These are phyloP conservation scores for Catagonus wagneri DNA, from an alignment of 2,113 vertebrate genomes.

Conservation along the genomic window DNA sequence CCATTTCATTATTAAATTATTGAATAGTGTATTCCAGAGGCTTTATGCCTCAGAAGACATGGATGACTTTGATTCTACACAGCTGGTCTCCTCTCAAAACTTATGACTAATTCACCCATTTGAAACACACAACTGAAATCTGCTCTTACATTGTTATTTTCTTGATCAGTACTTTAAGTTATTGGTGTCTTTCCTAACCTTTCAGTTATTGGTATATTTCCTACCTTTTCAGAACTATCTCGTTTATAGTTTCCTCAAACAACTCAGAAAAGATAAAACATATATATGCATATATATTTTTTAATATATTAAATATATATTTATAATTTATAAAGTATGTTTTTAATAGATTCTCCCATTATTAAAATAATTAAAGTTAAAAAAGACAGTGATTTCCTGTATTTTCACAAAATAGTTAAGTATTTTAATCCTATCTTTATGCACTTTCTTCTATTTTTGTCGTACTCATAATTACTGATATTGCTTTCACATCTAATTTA, in stretches of 20 bases:
- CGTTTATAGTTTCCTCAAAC: constrained; percentile 11
- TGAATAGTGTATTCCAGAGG: neutral
- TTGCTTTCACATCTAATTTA: neutral
- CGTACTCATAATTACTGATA: neutral
- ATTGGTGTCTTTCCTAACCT: neutral
- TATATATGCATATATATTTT: neutral
- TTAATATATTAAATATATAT: neutral
- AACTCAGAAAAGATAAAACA: neutral
- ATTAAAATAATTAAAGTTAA: neutral
- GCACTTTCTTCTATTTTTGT: constrained; percentile 16
- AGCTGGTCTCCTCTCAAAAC: neutral
- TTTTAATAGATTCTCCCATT: neutral
- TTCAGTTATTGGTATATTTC: neutral
- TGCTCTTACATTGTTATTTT: neutral
- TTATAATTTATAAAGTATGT: neutral
- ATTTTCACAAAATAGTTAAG: neutral
- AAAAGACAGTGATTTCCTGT: neutral
- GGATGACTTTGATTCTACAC: neutral
- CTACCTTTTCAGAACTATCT: neutral
- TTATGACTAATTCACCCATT: neutral
- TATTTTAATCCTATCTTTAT: neutral
- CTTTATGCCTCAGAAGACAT: neutral
- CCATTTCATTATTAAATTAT: neutral
- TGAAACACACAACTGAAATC: neutral
- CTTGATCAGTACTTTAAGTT: neutral